A percentile compares a stretch with the other conserved stretches of the same genome.
Conservation (phyloP, 2,888 invertebrate genomes). For the Sipha maydis region DNA sequence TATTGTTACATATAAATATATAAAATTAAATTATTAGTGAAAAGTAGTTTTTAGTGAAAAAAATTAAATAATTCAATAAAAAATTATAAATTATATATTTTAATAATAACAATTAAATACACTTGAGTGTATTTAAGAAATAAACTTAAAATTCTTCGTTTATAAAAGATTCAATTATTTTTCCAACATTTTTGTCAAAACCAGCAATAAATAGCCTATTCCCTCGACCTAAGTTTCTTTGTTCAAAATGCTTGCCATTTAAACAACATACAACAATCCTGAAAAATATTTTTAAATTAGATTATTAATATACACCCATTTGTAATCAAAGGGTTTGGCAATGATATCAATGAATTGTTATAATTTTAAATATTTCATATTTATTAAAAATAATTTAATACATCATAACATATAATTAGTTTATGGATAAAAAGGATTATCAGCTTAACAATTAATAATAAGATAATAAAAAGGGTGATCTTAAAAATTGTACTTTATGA, state of each 20-base stretch:
- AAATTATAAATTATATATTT: no score
- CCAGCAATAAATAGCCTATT: slow-evolving; percentile 63
- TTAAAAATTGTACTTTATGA: background rate
- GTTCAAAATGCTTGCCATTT: slow-evolving; percentile 61
- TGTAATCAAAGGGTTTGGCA: background rate
- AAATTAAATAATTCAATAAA: no score
- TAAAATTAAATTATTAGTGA: no score
- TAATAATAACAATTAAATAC: no score
- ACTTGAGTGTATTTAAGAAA: background rate
- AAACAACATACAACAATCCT: slow-evolving; percentile 63
- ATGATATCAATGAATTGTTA: background rate
- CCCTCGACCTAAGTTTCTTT: slow-evolving; percentile 59
- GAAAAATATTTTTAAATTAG: background rate
- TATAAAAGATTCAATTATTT: slow-evolving; percentile 62
- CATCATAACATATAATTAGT: background rate
- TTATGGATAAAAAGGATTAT: background rate
- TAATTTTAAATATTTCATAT: background rate
- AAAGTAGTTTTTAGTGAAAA: no score
- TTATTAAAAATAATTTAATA: background rate
- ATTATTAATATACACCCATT: background rate
- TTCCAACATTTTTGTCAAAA: slow-evolving; percentile 63
- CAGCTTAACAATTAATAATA: background rate
- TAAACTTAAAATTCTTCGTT: slow-evolving; percentile 62
- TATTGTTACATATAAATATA: no score
- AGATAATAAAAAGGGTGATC: background rate